Conservation (phyloP, 2,113 vertebrate genomes). For the Prolemur simus region DNA sequence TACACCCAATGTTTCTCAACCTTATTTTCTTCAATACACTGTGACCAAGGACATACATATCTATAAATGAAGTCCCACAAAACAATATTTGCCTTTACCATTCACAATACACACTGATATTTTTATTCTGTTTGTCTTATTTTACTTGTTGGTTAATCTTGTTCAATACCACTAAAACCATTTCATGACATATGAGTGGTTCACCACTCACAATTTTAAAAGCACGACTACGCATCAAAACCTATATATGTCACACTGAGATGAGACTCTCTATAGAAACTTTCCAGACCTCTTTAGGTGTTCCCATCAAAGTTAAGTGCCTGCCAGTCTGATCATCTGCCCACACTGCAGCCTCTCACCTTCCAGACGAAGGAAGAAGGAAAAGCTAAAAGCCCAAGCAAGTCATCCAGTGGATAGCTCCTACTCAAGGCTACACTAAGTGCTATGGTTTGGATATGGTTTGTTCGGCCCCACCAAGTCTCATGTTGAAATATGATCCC, state of each 20-base stretch:
- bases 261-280: neutral
- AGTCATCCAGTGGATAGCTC: neutral
- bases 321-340: neutral
- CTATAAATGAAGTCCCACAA: slow-evolving; percentile 37
- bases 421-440: neutral
- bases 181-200: neutral
- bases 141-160: slow-evolving; percentile 40
- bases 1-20: neutral
- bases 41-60: neutral
- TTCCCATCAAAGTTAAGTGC: neutral
- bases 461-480: no score
- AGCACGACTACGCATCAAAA: slow-evolving; percentile 5
- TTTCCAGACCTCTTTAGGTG: neutral
- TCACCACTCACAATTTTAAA: neutral
- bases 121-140: slow-evolving; percentile 48
- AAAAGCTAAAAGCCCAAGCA: neutral
- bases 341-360: neutral
- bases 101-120: neutral
- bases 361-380: slow-evolving; percentile 22
- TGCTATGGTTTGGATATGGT: no score
- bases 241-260: neutral
- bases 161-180: neutral
- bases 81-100: neutral
- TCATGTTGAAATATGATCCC: no score
- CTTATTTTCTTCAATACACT: neutral